These are phyloP conservation scores for Cenopis cana DNA, from an alignment of 2,888 invertebrate genomes.

Conservation along the genomic window DNA sequence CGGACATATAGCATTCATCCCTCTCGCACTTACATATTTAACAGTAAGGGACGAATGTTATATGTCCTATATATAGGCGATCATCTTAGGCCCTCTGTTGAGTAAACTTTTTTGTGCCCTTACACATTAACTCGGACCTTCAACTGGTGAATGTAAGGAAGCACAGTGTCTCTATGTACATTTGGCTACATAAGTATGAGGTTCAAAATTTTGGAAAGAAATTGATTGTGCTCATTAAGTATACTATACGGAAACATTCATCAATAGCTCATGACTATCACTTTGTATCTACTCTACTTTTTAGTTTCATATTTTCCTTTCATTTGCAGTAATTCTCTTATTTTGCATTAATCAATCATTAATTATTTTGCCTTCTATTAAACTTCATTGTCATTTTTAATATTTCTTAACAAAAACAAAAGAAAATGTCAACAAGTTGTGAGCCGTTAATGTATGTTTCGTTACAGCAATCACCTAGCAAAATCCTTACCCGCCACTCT, in stretches of 20 bases:
- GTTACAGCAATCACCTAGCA: slow-evolving; percentile 71
- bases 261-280: slow-evolving; percentile 27
- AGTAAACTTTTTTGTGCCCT: too few relatives aligned
- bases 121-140: too few relatives aligned
- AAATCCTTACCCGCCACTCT: slow-evolving; percentile 73
- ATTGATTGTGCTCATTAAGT: not conserved
- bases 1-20: too few relatives aligned
- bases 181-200: too few relatives aligned
- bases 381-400: not conserved
- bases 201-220: not conserved
- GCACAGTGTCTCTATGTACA: too few relatives aligned
- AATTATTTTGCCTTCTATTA: slow-evolving; percentile 4
- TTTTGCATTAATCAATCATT: slow-evolving; percentile 1
- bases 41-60: too few relatives aligned
- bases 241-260: slow-evolving; percentile 11
- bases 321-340: not conserved
- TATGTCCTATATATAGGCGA: too few relatives aligned
- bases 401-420: not conserved
- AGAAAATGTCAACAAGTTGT: slow-evolving; percentile 41
- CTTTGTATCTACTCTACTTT: not conserved
- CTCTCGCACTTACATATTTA: too few relatives aligned
- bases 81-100: too few relatives aligned
- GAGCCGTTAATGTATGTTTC: slow-evolving; percentile 72
- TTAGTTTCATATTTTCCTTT: not conserved
- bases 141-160: too few relatives aligned